Percentiles rank a stretch among this genome's conserved stretches.
Conservation (phyloP, 2,113 vertebrate genomes). For the Lepisosteus osseus region DNA sequence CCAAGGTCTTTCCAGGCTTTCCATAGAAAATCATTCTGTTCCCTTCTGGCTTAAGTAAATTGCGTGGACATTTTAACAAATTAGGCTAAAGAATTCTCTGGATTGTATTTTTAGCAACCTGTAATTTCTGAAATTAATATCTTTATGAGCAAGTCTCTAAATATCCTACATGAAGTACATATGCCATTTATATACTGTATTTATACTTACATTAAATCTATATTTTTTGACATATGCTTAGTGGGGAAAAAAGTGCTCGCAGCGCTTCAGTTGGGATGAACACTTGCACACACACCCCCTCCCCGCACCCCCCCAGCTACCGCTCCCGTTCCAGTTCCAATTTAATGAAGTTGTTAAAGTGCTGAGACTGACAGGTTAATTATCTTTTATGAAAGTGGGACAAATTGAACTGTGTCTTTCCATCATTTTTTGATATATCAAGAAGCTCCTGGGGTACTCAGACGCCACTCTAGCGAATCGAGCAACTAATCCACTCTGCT, state of each 20-base stretch:
- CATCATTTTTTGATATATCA: conserved; percentile 90
- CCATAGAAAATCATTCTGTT: conserved; percentile 28
- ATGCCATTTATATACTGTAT: conserved; percentile 36
- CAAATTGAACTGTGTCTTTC: conserved; percentile 98
- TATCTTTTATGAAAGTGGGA: conserved; percentile 98
- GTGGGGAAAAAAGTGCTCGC: conserved; percentile 36
- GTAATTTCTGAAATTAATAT: conserved; percentile 11
- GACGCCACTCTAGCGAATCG: conserved; percentile 75
- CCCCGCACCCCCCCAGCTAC: conserved; percentile 42
- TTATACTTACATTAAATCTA: conserved; percentile 34
- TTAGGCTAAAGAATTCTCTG: conserved; percentile 54
- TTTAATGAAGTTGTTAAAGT: conserved; percentile 95
- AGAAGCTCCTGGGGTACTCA: conserved; percentile 75
- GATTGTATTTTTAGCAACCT: conserved; percentile 41
- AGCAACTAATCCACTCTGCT: conserved; percentile 77
- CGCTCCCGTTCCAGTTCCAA: conserved; percentile 72
- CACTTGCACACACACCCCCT: conserved; percentile 33
- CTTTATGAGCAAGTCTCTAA: background rate
- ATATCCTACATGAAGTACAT: background rate
- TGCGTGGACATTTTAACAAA: conserved; percentile 39
- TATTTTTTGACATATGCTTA: conserved; percentile 71
- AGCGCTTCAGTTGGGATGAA: conserved; percentile 22
- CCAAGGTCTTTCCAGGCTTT: conserved; percentile 25
- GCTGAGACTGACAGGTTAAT: conserved; percentile 98
- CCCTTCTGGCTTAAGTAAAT: conserved; percentile 50